Conservation (phyloP, 2,797 vertebrate species). For the Microctenopoma stevenorrisi region DNA sequence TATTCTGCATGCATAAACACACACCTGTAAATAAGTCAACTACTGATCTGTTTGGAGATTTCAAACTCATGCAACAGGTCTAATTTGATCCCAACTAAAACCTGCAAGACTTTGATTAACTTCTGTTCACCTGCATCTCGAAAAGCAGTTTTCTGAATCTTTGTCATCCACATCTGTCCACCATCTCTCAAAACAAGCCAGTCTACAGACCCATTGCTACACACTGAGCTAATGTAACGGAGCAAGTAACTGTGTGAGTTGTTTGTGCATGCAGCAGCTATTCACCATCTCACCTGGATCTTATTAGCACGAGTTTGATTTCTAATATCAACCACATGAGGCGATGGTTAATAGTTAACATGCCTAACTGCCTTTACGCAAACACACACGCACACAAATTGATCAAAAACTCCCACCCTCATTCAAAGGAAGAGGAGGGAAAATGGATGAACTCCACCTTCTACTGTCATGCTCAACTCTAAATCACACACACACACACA, state of each 20-base stretch:
- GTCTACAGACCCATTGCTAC: slow-evolving; percentile 52
- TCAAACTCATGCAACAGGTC: neutral
- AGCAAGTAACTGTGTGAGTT: slow-evolving; percentile 50
- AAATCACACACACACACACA: slow-evolving; percentile 28
- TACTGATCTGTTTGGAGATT: neutral
- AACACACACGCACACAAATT: slow-evolving; percentile 15
- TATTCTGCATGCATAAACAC: slow-evolving; percentile 7
- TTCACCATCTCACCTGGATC: slow-evolving; percentile 74
- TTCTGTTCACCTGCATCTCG: slow-evolving; percentile 42
- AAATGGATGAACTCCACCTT: slow-evolving; percentile 28
- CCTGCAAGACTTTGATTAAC: neutral
- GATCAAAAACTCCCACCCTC: slow-evolving; percentile 59
- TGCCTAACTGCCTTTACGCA: slow-evolving; percentile 35
- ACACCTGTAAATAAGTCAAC: slow-evolving; percentile 15
- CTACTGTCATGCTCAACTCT: slow-evolving; percentile 51
- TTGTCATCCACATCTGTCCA: slow-evolving; percentile 35
- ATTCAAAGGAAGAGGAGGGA: slow-evolving; percentile 63
- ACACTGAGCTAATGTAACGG: slow-evolving; percentile 46
- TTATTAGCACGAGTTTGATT: slow-evolving; percentile 79
- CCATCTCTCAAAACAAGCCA: slow-evolving; percentile 30
- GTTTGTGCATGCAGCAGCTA: slow-evolving; percentile 64
- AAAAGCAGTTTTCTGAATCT: slow-evolving; percentile 21
- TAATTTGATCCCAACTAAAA: neutral
- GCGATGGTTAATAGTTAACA: slow-evolving; percentile 43
- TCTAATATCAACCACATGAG: slow-evolving; percentile 82